A percentile compares a stretch with the other conserved stretches of the same genome.
Evolutionary conservation across 2,113 vertebrate genomes (phyloP).

Genomic region (Calcarius ornatus): DNA sequence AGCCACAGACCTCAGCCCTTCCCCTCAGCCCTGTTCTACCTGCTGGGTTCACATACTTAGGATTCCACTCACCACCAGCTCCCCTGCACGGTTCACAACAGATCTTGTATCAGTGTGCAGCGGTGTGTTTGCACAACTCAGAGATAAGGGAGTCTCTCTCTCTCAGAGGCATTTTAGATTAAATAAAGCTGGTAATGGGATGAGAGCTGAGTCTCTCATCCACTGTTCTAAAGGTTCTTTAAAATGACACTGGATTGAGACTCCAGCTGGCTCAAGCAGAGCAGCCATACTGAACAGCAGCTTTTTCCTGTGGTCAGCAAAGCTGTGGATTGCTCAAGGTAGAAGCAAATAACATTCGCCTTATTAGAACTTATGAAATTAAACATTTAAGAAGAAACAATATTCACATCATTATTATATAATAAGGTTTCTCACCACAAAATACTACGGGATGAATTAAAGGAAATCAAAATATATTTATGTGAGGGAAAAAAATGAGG

Average conservation of each 20-base stretch:
- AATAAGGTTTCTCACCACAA: background rate
- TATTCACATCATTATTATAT: background rate
- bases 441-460: background rate
- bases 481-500: background rate
- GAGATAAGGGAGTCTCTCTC: conserved; percentile 34
- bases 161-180: conserved; percentile 46
- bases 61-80: conserved; percentile 11
- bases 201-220: conserved; percentile 7
- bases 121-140: conserved; percentile 2
- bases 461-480: background rate
- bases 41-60: background rate
- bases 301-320: background rate
- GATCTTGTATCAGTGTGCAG: conserved; percentile 9
- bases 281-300: background rate
- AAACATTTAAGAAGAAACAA: background rate
- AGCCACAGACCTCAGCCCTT: background rate
- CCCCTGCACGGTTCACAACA: background rate
- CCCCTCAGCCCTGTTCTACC: background rate
- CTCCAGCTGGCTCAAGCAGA: background rate
- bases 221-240: conserved; percentile 3
- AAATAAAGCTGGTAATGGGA: conserved; percentile 39
- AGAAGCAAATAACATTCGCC: background rate
- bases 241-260: background rate
- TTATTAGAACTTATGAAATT: background rate
- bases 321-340: background rate